Evolutionary conservation across 1,140 invertebrate genomes (phyloP), one percentile per base, ranked within the genome.

Genomic region (Micrasema longulum): DNA sequence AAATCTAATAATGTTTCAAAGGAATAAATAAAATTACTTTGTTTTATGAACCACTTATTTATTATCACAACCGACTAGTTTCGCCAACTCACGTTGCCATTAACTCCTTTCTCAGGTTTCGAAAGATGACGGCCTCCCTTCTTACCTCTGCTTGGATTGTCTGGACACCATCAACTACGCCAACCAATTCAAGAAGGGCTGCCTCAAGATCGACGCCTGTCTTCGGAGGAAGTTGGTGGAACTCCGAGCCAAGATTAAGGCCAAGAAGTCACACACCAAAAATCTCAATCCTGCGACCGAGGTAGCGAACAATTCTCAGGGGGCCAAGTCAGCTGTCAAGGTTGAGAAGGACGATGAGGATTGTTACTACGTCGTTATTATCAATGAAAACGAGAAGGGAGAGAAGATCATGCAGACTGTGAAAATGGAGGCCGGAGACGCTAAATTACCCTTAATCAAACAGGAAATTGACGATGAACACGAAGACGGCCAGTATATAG

Each of bases 141-240:
- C 81, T 55, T 82, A 79, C 35, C 78, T 85, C 5, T 85, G 84
- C 53, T 23, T 67, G 11, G 79, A 82, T 31, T 85, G 84, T 74
- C 79, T 77, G 23, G 73, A 74, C 7, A 76, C 79, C 41, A 75
- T 85, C 73, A 80, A 78, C 53, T 79, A 80, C 31, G 80, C 83
- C n/a, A 80, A 83, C 74, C 78, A 84, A 23, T 85, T 85, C 70
- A 76, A 80, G n/a, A 80, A 77, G 50, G 82, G 84, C 71, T 84
- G 83, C 63, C 77, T 84, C 63, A 82, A 80, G 68, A 83, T 84
- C 77, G 82, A 85, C 68, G 79, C 77, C 22, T 79, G 84, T 67
- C 69, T 85, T 12, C 80, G 79, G 72, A 11, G 79, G 18, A 81
- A 84, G 73, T 48, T 69, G 3, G 6, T 26, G 7, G 22, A 26